A percentile compares a stretch with the other conserved stretches of the same genome.
phyloP scores from a whole-genome alignment of 2,888 invertebrate genomes.

The Macrosiphum euphorbiae region DNA sequence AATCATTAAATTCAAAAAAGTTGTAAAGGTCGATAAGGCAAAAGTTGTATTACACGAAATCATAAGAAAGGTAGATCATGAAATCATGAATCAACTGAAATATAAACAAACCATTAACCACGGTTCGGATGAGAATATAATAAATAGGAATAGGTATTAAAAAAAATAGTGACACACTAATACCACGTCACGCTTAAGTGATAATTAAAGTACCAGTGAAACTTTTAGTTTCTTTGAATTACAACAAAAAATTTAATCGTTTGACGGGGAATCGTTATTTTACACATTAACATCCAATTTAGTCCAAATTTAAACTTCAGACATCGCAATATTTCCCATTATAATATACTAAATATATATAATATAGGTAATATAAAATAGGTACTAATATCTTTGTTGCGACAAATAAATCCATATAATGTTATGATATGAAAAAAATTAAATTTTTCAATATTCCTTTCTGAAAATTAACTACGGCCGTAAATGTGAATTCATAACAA shows the following conservation, averaged over 20 bases:
- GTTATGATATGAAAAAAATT: not conserved
- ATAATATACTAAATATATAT: not conserved
- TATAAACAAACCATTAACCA: not conserved
- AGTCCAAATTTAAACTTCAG: not conserved
- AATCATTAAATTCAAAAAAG: not conserved
- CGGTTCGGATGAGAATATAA: not conserved
- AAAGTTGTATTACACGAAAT: not conserved
- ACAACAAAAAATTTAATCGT: not conserved
- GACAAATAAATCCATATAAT: not conserved
- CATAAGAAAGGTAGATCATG: not conserved
- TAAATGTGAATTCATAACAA: not conserved
- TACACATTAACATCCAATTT: not conserved
- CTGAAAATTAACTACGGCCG: not conserved
- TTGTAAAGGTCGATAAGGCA: not conserved
- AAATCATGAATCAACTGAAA: not conserved
- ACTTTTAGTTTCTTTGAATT: not conserved
- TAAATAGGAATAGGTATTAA: not conserved
- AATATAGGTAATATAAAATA: not conserved
- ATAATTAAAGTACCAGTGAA: not conserved
- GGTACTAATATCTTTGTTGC: not conserved
- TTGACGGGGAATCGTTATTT: not conserved
- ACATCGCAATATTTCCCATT: not conserved
- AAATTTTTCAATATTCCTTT: not conserved
- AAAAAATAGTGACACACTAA: not conserved
- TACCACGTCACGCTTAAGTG: no score